Conservation (phyloP, 2,797 vertebrate species). For the Argyrosomus regius region DNA sequence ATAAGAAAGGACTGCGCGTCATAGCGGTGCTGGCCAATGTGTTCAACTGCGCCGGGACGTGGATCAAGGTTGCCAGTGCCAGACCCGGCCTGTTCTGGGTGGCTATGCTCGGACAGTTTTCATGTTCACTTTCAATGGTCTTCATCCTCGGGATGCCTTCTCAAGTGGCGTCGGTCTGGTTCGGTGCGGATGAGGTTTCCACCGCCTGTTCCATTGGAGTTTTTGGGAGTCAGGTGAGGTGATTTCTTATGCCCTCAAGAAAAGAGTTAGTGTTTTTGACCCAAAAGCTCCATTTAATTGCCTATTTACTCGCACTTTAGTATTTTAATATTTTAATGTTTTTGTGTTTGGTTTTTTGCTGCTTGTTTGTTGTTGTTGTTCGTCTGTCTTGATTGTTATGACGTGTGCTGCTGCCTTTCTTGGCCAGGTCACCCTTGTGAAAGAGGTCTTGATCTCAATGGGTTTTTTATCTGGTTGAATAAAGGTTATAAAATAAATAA, state of each 20-base stretch:
- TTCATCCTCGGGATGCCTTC: slow-evolving; percentile 97
- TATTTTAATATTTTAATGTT: no score
- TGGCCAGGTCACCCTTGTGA: no score
- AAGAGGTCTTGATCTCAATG: no score
- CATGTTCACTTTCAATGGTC: slow-evolving; percentile 90
- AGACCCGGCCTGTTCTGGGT: slow-evolving; percentile 86
- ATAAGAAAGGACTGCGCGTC: slow-evolving; percentile 90
- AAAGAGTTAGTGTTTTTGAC: neutral
- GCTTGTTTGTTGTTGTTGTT: no score
- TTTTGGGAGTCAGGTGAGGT: slow-evolving; percentile 94
- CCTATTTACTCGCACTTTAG: no score
- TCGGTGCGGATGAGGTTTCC: slow-evolving; percentile 94
- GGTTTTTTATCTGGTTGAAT: no score
- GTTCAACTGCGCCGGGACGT: slow-evolving; percentile 92
- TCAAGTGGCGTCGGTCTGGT: slow-evolving; percentile 94
- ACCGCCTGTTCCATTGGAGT: slow-evolving; percentile 96
- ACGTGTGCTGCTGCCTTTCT: no score
- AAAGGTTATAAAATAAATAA: no score
- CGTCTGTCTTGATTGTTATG: no score
- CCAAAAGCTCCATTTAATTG: accelerated
- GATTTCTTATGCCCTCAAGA: neutral
- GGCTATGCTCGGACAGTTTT: slow-evolving; percentile 89
- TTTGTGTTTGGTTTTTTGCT: no score
- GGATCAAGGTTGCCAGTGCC: slow-evolving; percentile 94
- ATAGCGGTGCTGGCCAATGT: slow-evolving; percentile 89